phyloP scores from a whole-genome alignment of 2,797 vertebrate species.

The Poecilia picta region DNA sequence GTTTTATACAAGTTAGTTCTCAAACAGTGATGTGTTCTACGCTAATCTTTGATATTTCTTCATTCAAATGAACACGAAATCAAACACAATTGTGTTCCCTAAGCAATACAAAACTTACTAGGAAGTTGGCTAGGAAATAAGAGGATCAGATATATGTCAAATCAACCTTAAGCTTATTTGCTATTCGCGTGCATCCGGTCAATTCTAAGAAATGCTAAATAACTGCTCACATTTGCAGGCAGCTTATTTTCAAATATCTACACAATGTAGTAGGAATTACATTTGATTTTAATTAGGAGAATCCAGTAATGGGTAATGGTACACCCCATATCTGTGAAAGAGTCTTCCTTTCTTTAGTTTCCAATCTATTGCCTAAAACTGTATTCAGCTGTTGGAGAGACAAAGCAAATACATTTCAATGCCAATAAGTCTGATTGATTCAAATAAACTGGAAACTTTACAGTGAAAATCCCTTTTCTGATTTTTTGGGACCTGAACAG shows the following conservation, averaged over 20 bases:
- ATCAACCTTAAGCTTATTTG: not conserved
- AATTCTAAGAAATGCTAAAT: not conserved
- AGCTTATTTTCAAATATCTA: not conserved
- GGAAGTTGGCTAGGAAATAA: not conserved
- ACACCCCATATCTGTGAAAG: not conserved
- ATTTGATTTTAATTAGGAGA: not conserved
- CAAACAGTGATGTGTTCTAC: not conserved
- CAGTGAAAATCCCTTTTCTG: not conserved
- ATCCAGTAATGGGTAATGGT: not conserved
- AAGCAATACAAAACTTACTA: not conserved
- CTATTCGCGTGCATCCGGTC: not conserved
- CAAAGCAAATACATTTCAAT: not conserved
- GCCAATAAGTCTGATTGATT: not conserved
- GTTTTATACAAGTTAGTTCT: not conserved
- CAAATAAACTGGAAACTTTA: not conserved
- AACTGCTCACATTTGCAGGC: not conserved
- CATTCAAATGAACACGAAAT: not conserved
- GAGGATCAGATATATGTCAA: not conserved
- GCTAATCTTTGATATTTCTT: not conserved
- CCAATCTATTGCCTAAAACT: not conserved
- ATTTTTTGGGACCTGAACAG: not conserved
- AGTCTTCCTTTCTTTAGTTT: not conserved
- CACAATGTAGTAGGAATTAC: not conserved
- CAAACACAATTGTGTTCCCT: not conserved
- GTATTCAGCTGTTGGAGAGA: not conserved